phyloP scores from a whole-genome alignment of 2,888 invertebrate genomes.

The Abrostola tripartita region DNA sequence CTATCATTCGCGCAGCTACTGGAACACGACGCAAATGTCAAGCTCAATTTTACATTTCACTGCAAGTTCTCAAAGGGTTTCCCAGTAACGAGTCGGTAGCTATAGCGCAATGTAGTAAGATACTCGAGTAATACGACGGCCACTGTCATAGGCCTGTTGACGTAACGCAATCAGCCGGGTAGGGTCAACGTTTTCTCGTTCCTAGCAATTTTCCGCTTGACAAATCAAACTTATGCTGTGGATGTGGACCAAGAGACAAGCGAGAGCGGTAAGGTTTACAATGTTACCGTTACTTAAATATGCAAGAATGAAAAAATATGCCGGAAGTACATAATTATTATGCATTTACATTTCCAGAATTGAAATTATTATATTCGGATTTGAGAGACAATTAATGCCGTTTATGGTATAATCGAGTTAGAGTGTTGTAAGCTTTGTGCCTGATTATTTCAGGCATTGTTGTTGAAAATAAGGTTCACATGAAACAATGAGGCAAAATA shows the following conservation, averaged over 20 bases:
- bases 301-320: neutral
- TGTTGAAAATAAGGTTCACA: too few species aligned
- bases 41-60: neutral
- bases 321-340: neutral
- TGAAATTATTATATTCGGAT: too few species aligned
- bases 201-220: conserved; percentile 79
- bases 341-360: neutral
- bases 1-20: neutral
- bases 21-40: neutral
- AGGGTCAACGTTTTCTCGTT: conserved; percentile 73
- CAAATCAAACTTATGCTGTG: conserved; percentile 72
- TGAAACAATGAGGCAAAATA: neutral
- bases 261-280: conserved; percentile 34
- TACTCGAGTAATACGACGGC: conserved; percentile 23
- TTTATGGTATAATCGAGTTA: too few species aligned
- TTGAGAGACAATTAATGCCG: too few species aligned
- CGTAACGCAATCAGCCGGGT: conserved; percentile 51
- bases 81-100: neutral
- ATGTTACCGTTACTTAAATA: neutral
- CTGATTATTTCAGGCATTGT: neutral
- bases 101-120: conserved; percentile 20
- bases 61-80: conserved; percentile 1
- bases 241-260: conserved; percentile 38
- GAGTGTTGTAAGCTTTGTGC: neutral
- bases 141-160: conserved; percentile 27